A percentile compares a stretch with the other conserved stretches of the same genome.
These are phyloP conservation scores for Mastomys coucha DNA, from an alignment of 2,113 vertebrate genomes.

Conservation along the genomic window DNA sequence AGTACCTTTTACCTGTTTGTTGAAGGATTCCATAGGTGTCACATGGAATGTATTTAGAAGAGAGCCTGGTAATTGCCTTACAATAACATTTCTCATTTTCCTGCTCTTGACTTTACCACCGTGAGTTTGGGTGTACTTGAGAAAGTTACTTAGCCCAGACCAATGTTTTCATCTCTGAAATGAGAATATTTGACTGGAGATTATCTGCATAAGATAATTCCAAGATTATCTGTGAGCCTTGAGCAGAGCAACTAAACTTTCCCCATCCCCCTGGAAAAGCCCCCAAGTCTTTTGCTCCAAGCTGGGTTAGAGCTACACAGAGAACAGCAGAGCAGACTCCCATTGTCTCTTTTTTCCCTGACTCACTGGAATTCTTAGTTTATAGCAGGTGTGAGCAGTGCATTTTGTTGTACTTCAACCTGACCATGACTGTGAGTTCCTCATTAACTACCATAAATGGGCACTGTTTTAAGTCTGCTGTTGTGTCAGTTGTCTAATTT, in stretches of 20 bases:
- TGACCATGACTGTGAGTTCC: neutral
- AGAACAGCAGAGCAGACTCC: neutral
- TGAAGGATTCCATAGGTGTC: neutral
- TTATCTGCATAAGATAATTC: neutral
- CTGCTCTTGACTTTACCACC: neutral
- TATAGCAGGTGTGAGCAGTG: neutral
- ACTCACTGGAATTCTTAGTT: neutral
- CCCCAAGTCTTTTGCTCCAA: neutral
- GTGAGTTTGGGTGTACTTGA: neutral
- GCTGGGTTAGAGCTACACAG: neutral
- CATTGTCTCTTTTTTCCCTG: neutral
- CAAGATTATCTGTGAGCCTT: neutral
- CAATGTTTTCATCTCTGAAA: conserved; percentile 2
- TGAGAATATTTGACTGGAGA: neutral
- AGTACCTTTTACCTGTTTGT: neutral
- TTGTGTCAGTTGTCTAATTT: neutral
- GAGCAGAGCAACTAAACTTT: neutral
- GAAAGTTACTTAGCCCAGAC: neutral
- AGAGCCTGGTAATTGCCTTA: neutral
- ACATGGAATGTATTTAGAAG: neutral
- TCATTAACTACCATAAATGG: neutral
- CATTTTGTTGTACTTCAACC: neutral
- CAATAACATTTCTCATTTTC: neutral
- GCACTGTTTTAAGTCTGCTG: neutral
- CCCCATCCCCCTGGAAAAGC: neutral